phyloP scores from a whole-genome alignment of 2,113 vertebrate genomes.

The Anolis sagrei region DNA sequence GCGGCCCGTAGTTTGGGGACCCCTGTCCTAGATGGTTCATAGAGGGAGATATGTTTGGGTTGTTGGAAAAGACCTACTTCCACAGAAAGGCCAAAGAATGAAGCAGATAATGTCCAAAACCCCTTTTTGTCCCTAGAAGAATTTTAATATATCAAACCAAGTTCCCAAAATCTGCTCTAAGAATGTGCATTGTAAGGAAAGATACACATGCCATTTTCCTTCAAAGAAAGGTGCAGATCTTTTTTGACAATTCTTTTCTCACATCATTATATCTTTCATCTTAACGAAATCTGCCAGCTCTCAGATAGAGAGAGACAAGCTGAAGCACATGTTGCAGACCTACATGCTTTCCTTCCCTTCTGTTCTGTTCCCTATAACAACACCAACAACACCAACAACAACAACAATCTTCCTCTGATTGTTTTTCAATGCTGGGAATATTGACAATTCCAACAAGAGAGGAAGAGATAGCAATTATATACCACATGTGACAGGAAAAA shows the following conservation, averaged over 20 bases:
- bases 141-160: not conserved
- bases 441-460: not conserved
- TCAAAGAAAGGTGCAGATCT: slow-evolving; percentile 31
- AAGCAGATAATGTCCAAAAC: not conserved
- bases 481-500: not conserved
- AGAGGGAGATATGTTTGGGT: no score
- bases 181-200: not conserved
- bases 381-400: slow-evolving; percentile 34
- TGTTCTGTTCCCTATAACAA: not conserved
- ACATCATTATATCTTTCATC: slow-evolving; percentile 64
- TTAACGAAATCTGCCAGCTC: slow-evolving; percentile 63
- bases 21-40: no score
- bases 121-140: not conserved
- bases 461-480: slow-evolving; percentile 3
- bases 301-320: slow-evolving; percentile 47
- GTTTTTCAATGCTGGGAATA: not conserved
- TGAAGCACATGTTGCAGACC: slow-evolving; percentile 52
- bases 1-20: no score
- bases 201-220: slow-evolving; percentile 42
- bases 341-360: slow-evolving; percentile 13
- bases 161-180: not conserved
- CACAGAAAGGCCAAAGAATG: no score
- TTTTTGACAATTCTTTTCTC: slow-evolving; percentile 66
- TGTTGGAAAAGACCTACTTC: no score
- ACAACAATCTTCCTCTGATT: not conserved